Conservation (phyloP, 2,113 vertebrate species). For the Anguilla japonica region DNA sequence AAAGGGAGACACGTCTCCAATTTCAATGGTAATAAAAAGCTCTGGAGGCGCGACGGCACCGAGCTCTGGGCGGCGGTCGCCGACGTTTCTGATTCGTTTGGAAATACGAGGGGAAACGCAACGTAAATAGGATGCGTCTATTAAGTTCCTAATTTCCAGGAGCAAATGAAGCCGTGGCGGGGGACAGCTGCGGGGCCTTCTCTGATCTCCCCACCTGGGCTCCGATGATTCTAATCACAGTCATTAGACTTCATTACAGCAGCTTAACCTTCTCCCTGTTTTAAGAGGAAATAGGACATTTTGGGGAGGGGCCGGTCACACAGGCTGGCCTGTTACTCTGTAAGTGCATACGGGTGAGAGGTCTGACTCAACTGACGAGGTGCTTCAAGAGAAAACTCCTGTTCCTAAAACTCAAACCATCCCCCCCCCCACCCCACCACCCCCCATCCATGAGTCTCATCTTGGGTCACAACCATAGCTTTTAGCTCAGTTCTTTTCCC, state of each 20-base stretch:
- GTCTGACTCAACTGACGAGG: background rate
- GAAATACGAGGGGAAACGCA: background rate
- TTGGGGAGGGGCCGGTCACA: background rate
- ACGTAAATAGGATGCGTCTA: background rate
- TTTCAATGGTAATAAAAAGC: slow-evolving; percentile 1
- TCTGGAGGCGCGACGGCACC: slow-evolving; percentile 4
- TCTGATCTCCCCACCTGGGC: background rate
- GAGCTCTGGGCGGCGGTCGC: background rate
- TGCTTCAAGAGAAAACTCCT: background rate
- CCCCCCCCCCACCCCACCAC: background rate
- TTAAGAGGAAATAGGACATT: background rate
- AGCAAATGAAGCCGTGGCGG: background rate
- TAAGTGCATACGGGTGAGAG: background rate
- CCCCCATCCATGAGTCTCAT: background rate
- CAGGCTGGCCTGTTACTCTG: slow-evolving; percentile 1
- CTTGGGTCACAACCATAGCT: background rate
- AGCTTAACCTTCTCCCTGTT: slow-evolving; percentile 20
- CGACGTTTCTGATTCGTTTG: background rate
- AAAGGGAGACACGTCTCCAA: slow-evolving; percentile 1
- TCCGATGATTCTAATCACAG: background rate
- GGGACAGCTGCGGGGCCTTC: background rate
- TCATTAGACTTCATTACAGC: slow-evolving; percentile 12
- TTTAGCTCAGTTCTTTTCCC: background rate
- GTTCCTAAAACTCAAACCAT: background rate
- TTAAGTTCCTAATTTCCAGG: slow-evolving; percentile 8